Evolutionary conservation across 2,888 invertebrate genomes (phyloP).

Genomic region (Melieria picta): DNA sequence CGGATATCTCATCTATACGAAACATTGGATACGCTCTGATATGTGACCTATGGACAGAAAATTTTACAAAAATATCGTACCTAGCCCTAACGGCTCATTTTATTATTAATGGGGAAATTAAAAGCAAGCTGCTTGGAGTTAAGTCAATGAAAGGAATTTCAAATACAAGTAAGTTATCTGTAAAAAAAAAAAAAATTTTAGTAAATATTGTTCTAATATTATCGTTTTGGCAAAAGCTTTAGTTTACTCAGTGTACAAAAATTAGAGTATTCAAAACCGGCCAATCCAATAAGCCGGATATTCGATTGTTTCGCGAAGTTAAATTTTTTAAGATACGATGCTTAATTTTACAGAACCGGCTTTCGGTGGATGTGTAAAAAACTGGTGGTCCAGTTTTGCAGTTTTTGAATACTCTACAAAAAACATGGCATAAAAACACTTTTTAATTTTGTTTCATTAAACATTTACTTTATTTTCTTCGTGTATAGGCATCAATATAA

Average conservation of each 20-base stretch:
- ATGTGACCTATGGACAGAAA: conserved; percentile 36
- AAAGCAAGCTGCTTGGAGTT: conserved; percentile 29
- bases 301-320: too few relatives aligned
- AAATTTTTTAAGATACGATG: too few relatives aligned
- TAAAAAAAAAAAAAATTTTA: neutral
- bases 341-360: too few relatives aligned
- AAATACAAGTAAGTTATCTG: conserved; percentile 23
- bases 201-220: too few relatives aligned
- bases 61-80: conserved; percentile 29
- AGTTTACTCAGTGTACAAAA: too few relatives aligned
- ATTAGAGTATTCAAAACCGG: too few relatives aligned
- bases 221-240: too few relatives aligned
- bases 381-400: too few relatives aligned
- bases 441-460: conserved; percentile 5
- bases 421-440: neutral
- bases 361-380: too few relatives aligned
- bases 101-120: conserved; percentile 22
- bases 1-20: conserved; percentile 24
- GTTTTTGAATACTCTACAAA: too few relatives aligned
- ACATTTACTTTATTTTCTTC: conserved; percentile 5
- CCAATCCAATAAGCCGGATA: too few relatives aligned
- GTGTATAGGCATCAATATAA: conserved; percentile 28
- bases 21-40: conserved; percentile 32
- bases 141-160: conserved; percentile 33
- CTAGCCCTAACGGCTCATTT: conserved; percentile 35